Evolutionary conservation across 2,113 vertebrate species (phyloP).

Genomic region (Anser brachyrhynchus): DNA sequence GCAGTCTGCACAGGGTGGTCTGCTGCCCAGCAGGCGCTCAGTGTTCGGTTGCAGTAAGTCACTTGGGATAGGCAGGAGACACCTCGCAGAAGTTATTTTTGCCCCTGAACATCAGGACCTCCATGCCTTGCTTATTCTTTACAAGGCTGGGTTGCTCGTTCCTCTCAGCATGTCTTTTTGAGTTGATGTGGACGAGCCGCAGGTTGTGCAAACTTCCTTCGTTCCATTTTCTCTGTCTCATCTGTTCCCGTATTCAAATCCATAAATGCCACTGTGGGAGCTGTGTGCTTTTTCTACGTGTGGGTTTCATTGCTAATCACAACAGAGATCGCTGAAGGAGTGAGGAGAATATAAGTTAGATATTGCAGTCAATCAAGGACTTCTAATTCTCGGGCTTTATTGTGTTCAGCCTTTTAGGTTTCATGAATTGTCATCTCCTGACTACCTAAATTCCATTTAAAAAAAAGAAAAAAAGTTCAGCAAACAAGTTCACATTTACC

Average conservation of each 20-base stretch:
- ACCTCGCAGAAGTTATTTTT: not conserved
- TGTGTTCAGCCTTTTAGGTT: not conserved
- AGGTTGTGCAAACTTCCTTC: not conserved
- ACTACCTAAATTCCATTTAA: not conserved
- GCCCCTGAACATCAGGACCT: not conserved
- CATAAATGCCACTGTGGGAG: not conserved
- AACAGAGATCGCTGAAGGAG: not conserved
- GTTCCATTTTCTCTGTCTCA: not conserved
- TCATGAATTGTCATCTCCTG: constrained; percentile 21
- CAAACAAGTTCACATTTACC: not conserved
- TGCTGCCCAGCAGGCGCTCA: accelerated
- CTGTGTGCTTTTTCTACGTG: not conserved
- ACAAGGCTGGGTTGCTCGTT: not conserved
- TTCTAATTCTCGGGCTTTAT: not conserved
- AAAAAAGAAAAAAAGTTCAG: not conserved
- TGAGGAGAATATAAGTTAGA: not conserved
- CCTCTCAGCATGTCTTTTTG: not conserved
- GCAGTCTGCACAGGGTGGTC: not conserved
- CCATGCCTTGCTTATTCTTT: not conserved
- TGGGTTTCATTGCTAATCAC: constrained; percentile 33
- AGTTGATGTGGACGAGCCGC: not conserved
- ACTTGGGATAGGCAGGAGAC: not conserved
- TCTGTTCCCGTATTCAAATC: not conserved
- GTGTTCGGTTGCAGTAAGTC: not conserved
- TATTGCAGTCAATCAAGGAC: not conserved